Evolutionary conservation across 37 sponge, comb jelly and placozoan species (phyloP), one percentile per base, ranked within the genome.

Genomic region (Tethya wilhelma): DNA sequence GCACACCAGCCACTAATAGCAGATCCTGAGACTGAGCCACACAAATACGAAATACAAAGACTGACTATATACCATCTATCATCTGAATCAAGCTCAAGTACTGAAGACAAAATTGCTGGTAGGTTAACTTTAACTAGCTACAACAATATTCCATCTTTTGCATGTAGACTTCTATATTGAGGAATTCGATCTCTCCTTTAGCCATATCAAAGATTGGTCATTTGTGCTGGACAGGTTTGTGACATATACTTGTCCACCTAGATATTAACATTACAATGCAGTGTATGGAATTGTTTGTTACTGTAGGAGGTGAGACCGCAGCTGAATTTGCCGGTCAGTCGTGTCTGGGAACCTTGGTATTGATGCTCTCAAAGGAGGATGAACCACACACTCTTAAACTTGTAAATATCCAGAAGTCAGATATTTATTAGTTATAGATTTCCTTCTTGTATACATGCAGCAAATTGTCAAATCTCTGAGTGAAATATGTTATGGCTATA

Each of bases 181-280:
- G n/a, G n/a, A n/a, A n/a, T n/a, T n/a, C n/a, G n/a, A 69, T 41
- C 42, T 26, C 11, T 77, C 12, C 42, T 65, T 9, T 38, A 80
- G 87, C 75, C 69, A 74, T 87, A 56, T 44, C 56, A 67, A 56
- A 66, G 1, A 87, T 87, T 33, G 87, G 87, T 17, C 87, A 87
- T 42, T 57, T 87, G 31, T 30, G 73, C 20, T 87, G 87, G 87
- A 69, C 64, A 41, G 79, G 87, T 87, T n/a, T n/a, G n/a, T n/a
- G n/a, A n/a, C n/a, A n/a, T n/a, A n/a, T n/a, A n/a, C n/a, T n/a
- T n/a, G n/a, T n/a, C n/a, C n/a, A n/a, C n/a, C n/a, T n/a, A n/a
- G n/a, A n/a, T n/a, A n/a, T n/a, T n/a, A n/a, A n/a, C n/a, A n/a
- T n/a, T n/a, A n/a, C n/a, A n/a, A n/a, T 64, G 9, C 20, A 22